Conservation (phyloP, 2,888 invertebrate genomes). For the Drosophila percnosoma region DNA sequence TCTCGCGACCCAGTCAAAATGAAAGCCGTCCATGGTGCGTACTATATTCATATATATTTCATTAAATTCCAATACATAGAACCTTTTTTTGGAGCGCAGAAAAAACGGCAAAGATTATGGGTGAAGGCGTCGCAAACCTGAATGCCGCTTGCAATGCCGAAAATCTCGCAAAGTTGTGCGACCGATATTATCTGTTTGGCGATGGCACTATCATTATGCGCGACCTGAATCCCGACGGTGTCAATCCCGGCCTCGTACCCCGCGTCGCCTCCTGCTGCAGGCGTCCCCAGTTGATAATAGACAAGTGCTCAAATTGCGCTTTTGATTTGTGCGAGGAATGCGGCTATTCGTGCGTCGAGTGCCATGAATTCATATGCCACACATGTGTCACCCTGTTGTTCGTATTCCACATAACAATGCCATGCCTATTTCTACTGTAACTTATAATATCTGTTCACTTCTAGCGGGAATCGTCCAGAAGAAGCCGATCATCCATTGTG, state of each 20-base stretch:
- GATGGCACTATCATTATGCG: constrained; percentile 72
- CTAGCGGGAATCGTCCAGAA: constrained; percentile 65
- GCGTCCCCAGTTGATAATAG: constrained; percentile 64
- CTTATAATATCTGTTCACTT: constrained; percentile 4
- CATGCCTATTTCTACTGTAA: not conserved
- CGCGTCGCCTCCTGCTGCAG: constrained; percentile 63
- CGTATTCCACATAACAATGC: constrained; percentile 37
- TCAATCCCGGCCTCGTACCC: constrained; percentile 56
- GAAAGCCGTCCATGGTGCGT: constrained; percentile 74
- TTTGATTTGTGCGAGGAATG: constrained; percentile 78
- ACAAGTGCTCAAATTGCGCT: constrained; percentile 67
- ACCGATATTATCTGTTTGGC: constrained; percentile 66
- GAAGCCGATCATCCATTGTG: constrained; percentile 71
- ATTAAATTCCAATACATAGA: not conserved
- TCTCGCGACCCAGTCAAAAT: constrained; percentile 67
- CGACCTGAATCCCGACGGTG: constrained; percentile 48
- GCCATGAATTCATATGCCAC: constrained; percentile 71
- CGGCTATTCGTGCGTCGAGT: constrained; percentile 78
- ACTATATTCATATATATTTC: not conserved
- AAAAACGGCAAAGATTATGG: constrained; percentile 73
- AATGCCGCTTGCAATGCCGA: not conserved
- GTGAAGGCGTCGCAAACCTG: constrained; percentile 59
- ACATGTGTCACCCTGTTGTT: constrained; percentile 77
- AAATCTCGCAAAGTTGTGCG: constrained; percentile 31
- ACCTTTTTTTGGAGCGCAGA: constrained; percentile 41